These are phyloP conservation scores for Gila orcuttii DNA, from an alignment of 2,113 vertebrate genomes.

Conservation along the genomic window DNA sequence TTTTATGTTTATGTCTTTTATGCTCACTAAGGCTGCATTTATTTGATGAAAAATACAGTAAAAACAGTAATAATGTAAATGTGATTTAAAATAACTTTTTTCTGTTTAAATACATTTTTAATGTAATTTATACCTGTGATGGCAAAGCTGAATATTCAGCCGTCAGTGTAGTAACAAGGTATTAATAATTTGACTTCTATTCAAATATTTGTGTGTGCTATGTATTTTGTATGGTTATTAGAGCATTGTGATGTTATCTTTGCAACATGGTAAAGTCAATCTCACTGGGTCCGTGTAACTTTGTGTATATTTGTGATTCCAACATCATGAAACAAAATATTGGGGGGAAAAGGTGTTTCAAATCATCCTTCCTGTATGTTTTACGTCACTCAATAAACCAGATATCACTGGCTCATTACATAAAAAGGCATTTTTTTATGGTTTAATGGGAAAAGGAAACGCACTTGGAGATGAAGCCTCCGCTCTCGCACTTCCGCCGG, in stretches of 20 bases:
- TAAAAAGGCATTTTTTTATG: background rate
- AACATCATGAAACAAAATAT: no score
- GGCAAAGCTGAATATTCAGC: background rate
- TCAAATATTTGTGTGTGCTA: no score
- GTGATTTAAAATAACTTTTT: no score
- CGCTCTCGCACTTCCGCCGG: slow-evolving; percentile 94
- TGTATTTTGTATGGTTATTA: no score
- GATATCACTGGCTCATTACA: background rate
- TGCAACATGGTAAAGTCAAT: no score
- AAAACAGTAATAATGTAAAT: background rate
- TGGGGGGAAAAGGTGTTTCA: no score
- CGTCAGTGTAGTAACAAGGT: background rate
- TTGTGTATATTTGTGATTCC: no score
- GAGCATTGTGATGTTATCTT: no score
- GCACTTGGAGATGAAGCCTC: slow-evolving; percentile 98
- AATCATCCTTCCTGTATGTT: no score
- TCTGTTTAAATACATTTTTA: background rate
- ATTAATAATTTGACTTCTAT: no score
- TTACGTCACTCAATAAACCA: background rate
- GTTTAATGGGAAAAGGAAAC: slow-evolving; percentile 51
- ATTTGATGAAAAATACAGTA: background rate
- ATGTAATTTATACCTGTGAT: background rate
- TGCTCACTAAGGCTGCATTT: background rate
- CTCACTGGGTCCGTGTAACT: no score
- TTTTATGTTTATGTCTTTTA: background rate